Conservation (phyloP, 2,888 invertebrate genomes). For the Portevinia maculata region DNA sequence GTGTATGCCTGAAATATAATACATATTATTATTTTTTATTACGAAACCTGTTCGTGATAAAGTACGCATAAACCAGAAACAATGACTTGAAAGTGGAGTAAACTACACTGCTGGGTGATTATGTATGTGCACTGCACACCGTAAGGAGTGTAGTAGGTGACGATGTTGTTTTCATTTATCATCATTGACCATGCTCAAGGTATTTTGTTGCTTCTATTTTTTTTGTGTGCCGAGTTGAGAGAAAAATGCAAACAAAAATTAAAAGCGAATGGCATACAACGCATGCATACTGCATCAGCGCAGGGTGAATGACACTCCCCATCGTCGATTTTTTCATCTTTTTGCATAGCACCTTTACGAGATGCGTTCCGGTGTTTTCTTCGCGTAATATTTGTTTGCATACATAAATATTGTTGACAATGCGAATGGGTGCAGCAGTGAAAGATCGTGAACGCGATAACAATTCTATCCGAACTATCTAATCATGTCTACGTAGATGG, state of each 20-base stretch:
- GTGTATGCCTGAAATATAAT: conserved; percentile 12
- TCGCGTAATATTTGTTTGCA: not conserved
- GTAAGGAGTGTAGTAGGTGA: conserved; percentile 24
- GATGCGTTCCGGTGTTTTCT: conserved; percentile 22
- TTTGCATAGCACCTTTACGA: conserved; percentile 9
- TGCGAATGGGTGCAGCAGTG: no score
- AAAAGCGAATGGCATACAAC: conserved; percentile 31
- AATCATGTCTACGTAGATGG: no score
- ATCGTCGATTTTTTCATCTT: conserved; percentile 22
- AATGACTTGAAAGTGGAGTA: conserved; percentile 44
- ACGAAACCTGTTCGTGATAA: conserved; percentile 34
- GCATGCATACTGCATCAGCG: conserved; percentile 26
- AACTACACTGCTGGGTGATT: conserved; percentile 14
- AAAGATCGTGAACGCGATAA: no score
- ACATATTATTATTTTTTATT: conserved; percentile 6
- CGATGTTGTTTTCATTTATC: conserved; percentile 39
- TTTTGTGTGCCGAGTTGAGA: not conserved
- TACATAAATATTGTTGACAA: no score
- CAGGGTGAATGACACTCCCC: conserved; percentile 66
- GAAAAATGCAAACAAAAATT: conserved; percentile 33
- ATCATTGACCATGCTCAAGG: conserved; percentile 56
- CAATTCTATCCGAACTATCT: no score
- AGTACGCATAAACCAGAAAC: conserved; percentile 47
- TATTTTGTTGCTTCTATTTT: conserved; percentile 21
- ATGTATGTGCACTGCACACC: conserved; percentile 12